These are phyloP conservation scores for Aphis gossypii DNA, from an alignment of 1,140 invertebrate species.

Conservation along the genomic window DNA sequence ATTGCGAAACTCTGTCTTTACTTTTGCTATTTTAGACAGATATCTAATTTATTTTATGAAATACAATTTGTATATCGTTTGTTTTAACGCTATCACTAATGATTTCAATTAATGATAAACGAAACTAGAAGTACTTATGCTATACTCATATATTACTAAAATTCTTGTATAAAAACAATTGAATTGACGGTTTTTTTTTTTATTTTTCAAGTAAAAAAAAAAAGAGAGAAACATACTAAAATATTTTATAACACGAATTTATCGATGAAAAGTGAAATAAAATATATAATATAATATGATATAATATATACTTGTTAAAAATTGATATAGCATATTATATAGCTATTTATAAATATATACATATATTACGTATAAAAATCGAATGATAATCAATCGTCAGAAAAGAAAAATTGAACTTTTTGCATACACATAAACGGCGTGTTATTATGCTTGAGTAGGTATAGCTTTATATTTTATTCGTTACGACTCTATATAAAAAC, in stretches of 20 bases:
- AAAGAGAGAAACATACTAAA: not conserved
- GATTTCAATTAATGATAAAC: no score
- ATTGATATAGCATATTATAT: not conserved
- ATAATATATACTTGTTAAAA: not conserved
- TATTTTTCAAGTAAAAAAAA: not conserved
- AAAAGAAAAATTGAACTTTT: slow-evolving; percentile 1
- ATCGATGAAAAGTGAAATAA: not conserved
- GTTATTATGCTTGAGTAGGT: not conserved
- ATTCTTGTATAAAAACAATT: not conserved
- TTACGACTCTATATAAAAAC: not conserved
- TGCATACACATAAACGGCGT: not conserved
- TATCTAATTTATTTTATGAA: no score
- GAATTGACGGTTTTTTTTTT: not conserved
- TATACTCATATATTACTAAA: not conserved
- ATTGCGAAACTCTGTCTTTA: no score
- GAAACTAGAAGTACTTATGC: no score
- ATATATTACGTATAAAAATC: not conserved
- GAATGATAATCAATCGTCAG: slow-evolving; percentile 14
- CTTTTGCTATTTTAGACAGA: no score
- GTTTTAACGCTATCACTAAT: no score
- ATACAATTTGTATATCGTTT: no score
- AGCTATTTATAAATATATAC: not conserved
- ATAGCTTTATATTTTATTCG: not conserved
- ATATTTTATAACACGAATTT: not conserved
- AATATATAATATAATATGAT: not conserved